Evolutionary conservation across 2,888 invertebrate species (phyloP), one percentile per base, ranked within the genome.

Genomic region (Autographa pulchrina): DNA sequence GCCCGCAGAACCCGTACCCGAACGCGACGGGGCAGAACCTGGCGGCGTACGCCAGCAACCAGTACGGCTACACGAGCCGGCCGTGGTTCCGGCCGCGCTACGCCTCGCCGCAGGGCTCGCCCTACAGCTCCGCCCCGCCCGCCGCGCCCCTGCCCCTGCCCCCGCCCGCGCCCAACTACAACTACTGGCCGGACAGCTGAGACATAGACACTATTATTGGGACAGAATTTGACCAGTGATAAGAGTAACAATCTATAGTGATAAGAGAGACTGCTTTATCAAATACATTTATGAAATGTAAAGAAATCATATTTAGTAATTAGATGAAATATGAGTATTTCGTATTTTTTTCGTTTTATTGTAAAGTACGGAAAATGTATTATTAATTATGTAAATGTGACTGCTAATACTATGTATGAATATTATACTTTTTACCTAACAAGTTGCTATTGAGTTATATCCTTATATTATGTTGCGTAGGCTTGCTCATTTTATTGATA

Each of bases 101-200:
- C 70, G 93, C 92, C 0, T 94, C 95, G 0, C 95, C 95, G 0
- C 95, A 95, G 68, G 93, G 94, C 0, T 94, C 94, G 0, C 94
- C 94, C 0, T 94, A 94, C 85, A 88, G 89, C 16, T 78, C 92
- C 0, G 92, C 89, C 0, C 91, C 92, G 5, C 90, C 91, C 3
- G 89, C 92, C 43, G 93, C 92, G 0, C 93, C 93, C 0, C 90
- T 94, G 92, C 90, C 94, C 0, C 93, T 93, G 0, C 94, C 95
- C 0, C 95, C 95, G 0, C 94, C 95, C 0, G 74, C 93, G 0
- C 91, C 90, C 14, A 95, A 92, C 86, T 95, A 94, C 60, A 95
- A 94, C 81, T 96, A 95, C 70, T 96, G 95, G 95, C 95, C 93
- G 88, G 95, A 96, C 70, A 94, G 94, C 91, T 95, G 94, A 95